Evolutionary conservation across 2,113 vertebrate species (phyloP).

Genomic region (Psittacula cyanocephala): DNA sequence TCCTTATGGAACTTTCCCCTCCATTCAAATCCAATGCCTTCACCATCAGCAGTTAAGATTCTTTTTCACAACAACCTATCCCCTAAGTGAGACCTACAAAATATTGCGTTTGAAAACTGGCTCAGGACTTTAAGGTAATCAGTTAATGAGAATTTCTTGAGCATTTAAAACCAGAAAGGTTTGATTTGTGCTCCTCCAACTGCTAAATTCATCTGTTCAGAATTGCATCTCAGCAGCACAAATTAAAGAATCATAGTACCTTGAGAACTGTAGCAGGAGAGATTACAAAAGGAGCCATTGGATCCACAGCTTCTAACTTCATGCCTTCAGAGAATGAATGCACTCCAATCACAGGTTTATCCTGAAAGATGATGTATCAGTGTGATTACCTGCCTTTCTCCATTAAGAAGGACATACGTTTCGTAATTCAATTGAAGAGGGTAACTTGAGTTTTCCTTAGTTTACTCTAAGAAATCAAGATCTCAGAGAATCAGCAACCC

Average conservation of each 20-base stretch:
- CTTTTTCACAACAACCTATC: not conserved
- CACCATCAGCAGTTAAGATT: not conserved
- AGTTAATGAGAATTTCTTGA: not conserved
- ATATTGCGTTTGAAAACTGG: not conserved
- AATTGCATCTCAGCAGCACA: not conserved
- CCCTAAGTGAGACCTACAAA: not conserved
- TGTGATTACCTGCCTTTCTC: not conserved
- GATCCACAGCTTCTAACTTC: conserved; percentile 95
- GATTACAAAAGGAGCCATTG: conserved; percentile 88
- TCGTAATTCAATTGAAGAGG: not conserved
- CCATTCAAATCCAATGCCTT: not conserved
- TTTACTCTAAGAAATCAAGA: not conserved
- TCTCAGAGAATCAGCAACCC: not conserved
- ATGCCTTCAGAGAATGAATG: conserved; percentile 91
- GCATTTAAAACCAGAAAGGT: not conserved
- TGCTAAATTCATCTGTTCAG: not conserved
- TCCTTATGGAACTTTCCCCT: not conserved
- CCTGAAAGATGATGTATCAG: conserved; percentile 74
- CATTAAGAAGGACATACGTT: not conserved
- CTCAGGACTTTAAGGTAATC: not conserved
- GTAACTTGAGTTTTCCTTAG: not conserved
- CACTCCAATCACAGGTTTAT: conserved; percentile 81
- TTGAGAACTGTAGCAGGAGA: conserved; percentile 91
- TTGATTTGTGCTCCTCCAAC: not conserved
- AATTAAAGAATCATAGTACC: conserved; percentile 72